Evolutionary conservation across 2,888 invertebrate genomes (phyloP).

Genomic region (Clepsis dumicolana): DNA sequence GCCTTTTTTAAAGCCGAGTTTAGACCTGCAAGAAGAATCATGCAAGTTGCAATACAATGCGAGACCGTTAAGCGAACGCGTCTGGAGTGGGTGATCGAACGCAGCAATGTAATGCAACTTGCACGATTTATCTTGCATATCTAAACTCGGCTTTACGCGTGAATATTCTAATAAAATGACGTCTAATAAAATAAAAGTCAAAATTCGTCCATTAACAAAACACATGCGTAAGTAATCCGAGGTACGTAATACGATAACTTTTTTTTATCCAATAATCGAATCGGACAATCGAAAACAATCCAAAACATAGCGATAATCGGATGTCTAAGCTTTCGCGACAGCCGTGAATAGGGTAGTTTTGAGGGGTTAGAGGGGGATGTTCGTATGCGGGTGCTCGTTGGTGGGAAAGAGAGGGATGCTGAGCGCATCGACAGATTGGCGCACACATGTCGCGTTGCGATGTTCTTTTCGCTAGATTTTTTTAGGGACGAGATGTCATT

Average conservation of each 20-base stretch:
- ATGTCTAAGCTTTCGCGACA: conserved; percentile 79
- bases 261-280: conserved; percentile 51
- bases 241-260: conserved; percentile 33
- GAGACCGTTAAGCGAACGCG: too few species aligned
- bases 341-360: conserved; percentile 54
- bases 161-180: conserved; percentile 3
- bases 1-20: too few species aligned
- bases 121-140: too few species aligned
- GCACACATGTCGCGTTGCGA: conserved; percentile 84
- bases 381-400: conserved; percentile 24
- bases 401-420: conserved; percentile 56
- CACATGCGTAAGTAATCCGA: conserved; percentile 26
- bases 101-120: too few species aligned
- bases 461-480: conserved; percentile 80
- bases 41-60: too few species aligned
- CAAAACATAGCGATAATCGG: conserved; percentile 73
- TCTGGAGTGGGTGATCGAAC: too few species aligned
- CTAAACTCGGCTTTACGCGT: too few species aligned
- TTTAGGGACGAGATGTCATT: conserved; percentile 51
- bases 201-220: background rate
- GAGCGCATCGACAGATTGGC: conserved; percentile 83
- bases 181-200: conserved; percentile 12
- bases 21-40: too few species aligned
- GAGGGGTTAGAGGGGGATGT: conserved; percentile 60
- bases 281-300: conserved; percentile 78